These are phyloP conservation scores for Mythimna lalbum DNA, from an alignment of 2,888 invertebrate species.

Conservation along the genomic window DNA sequence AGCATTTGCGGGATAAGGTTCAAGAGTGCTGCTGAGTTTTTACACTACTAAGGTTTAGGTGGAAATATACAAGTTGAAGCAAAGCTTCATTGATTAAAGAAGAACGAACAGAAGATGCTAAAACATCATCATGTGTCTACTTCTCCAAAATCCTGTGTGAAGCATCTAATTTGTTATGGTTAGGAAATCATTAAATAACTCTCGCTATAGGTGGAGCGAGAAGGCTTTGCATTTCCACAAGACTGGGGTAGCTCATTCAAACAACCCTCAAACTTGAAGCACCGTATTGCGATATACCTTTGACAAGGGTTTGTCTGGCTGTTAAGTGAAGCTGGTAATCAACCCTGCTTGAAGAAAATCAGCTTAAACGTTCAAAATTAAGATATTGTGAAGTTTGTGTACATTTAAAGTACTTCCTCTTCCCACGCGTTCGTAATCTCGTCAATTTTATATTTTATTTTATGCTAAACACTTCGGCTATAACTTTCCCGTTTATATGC, in stretches of 20 bases:
- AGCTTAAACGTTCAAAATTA: background rate
- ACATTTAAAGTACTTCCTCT: slow-evolving; percentile 18
- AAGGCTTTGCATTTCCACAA: too few relatives aligned
- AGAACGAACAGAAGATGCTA: background rate
- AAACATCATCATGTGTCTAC: too few relatives aligned
- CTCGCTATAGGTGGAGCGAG: too few relatives aligned
- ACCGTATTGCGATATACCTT: background rate
- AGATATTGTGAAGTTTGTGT: too few relatives aligned
- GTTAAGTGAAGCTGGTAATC: too few relatives aligned
- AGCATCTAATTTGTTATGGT: background rate
- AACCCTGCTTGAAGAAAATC: background rate
- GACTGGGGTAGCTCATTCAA: too few relatives aligned
- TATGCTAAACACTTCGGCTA: slow-evolving; percentile 29
- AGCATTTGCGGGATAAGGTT: background rate
- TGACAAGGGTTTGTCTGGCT: background rate
- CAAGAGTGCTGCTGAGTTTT: background rate
- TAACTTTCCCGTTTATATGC: slow-evolving; percentile 33
- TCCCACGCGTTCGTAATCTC: slow-evolving; percentile 5
- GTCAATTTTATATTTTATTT: slow-evolving; percentile 21
- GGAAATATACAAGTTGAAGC: background rate
- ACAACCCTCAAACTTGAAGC: too few relatives aligned
- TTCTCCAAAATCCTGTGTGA: background rate
- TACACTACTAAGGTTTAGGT: background rate
- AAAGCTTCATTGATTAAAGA: background rate
- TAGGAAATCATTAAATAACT: too few relatives aligned